Base-by-base conservation (phyloP, 1,140 invertebrate genomes). In the Rhagoletis pomonella region DNA sequence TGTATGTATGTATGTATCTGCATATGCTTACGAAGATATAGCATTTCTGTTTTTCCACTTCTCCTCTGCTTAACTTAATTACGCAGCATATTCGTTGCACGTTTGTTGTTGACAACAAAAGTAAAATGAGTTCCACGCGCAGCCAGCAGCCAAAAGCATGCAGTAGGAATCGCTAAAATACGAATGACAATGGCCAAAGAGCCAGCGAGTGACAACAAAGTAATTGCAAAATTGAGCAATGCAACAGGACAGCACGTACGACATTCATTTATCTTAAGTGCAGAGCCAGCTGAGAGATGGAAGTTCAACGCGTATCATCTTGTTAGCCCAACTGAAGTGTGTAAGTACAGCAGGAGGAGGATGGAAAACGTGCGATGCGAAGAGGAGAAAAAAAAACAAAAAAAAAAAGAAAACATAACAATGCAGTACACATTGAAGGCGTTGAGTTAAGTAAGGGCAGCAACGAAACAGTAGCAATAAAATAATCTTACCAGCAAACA, bases 231-330 rank as follows among this genome's bases (percentile, higher is more conserved):
- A 81, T 55, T 81, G 73, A 81, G 73, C 73, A 81, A 55, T 81
- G 47, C 73, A 81, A 81, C 73, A 19, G 47, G 73, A 81, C 73
- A 81, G 55, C 73, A 81, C 73, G 73, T 55, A 81, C 47, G 73
- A 55, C 17, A 81, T 81, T 81, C 73, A 81, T 81, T 81, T 81
- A 81, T 81, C 73, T 55, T 55, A 81, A 81, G 73, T 81, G 73
- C 55, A 81, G 29, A 29, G 73, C 67, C 64, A 73, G 44, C 12
- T 19, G 44, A 12, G 44, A 29, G 65, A 9, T 4, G 12, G 60
- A 62, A 62, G 60, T 62, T 62, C 60, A 62, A n/a, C 60, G 60
- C n/a, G 1, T 29, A 62, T 9, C 4, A 5, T 62, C 4, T 62
- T 62, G 60, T 62, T 62, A 14, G 60, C 60, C n/a, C 29, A n/a